These are phyloP conservation scores for Actinopyga echinites DNA, from an alignment of 53 echinoderm and acorn worm species.

Conservation along the genomic window DNA sequence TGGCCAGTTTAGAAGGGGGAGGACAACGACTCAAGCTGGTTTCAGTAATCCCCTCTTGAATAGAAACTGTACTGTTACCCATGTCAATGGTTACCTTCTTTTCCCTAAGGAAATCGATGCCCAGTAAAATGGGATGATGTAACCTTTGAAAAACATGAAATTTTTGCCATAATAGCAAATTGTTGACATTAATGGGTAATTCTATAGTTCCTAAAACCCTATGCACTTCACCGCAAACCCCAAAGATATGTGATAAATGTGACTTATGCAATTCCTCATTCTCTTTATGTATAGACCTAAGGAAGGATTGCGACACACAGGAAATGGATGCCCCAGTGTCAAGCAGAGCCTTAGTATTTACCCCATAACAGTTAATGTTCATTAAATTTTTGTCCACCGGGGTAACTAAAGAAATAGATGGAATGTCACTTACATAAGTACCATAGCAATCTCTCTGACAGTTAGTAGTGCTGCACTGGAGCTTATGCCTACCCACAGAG, in stretches of 20 bases:
- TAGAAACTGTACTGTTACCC: not conserved
- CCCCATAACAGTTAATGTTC: not conserved
- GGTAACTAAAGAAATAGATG: too few relatives aligned
- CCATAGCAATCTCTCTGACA: too few relatives aligned
- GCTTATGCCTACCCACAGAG: not conserved
- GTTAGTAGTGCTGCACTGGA: not conserved
- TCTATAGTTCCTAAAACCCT: not conserved
- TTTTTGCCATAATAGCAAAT: not conserved
- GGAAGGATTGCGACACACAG: not conserved
- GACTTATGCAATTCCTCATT: not conserved
- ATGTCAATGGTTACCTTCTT: not conserved
- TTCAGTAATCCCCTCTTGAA: not conserved
- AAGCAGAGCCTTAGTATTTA: not conserved
- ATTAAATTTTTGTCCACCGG: too few relatives aligned
- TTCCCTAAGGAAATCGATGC: not conserved
- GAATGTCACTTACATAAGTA: not conserved
- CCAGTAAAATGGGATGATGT: not conserved
- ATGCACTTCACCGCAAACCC: not conserved
- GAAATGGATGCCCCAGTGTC: not conserved
- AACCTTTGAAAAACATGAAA: slow-evolving; percentile 11
- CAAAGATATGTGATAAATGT: not conserved
- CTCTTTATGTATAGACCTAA: not conserved
- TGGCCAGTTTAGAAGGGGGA: not conserved
- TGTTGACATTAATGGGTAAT: not conserved
- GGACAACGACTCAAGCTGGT: not conserved